Conservation (phyloP, 2,888 invertebrate species). For the Sepioteuthis lessoniana region DNA sequence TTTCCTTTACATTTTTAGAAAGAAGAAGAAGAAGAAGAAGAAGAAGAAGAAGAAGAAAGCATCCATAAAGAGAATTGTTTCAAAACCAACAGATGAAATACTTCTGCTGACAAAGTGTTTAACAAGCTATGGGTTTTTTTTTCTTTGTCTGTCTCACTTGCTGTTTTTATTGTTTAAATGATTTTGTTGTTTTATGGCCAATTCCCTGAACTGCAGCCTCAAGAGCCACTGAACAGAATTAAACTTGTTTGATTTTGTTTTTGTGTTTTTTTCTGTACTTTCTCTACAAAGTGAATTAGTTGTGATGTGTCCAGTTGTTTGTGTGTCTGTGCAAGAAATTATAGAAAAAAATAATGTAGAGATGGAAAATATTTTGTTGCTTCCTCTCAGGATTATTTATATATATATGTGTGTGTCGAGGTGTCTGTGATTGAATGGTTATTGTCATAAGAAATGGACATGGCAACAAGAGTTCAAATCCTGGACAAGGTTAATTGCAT, state of each 20-base stretch:
- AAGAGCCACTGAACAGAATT: not conserved
- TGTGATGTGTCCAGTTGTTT: conserved; percentile 6
- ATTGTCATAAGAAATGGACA: no score
- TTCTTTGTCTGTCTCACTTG: not conserved
- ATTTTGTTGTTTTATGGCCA: not conserved
- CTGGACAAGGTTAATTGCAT: no score
- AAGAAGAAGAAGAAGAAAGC: not conserved
- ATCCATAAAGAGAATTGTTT: not conserved
- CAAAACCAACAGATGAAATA: not conserved
- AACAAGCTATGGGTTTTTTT: not conserved
- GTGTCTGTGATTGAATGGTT: no score
- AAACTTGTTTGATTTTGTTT: not conserved
- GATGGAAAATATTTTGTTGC: not conserved
- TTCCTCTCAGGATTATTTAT: not conserved
- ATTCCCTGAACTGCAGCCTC: no score
- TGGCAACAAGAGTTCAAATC: no score
- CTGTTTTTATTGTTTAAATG: not conserved
- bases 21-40: not conserved
- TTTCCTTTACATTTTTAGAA: not conserved
- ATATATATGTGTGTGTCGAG: not conserved
- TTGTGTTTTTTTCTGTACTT: not conserved
- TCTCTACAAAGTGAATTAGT: not conserved
- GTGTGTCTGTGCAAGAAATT: not conserved
- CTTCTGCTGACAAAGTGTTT: not conserved
- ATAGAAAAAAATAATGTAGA: not conserved